These are phyloP conservation scores for Solen grandis DNA, from an alignment of 1,140 invertebrate species.

Conservation along the genomic window DNA sequence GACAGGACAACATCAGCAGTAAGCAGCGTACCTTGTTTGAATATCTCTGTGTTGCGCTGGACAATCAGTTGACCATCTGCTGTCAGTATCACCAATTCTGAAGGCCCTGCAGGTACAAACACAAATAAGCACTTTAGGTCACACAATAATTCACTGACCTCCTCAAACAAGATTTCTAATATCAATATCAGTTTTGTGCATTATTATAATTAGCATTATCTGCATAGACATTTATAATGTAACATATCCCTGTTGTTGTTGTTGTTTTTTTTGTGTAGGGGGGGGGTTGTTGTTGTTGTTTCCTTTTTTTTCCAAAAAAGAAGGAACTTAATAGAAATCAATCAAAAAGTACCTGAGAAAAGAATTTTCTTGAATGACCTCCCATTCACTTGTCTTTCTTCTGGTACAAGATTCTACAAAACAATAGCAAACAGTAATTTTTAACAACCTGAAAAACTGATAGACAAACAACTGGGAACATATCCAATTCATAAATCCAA, in stretches of 20 bases:
- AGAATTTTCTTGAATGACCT: conserved; percentile 45
- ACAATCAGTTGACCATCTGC: conserved; percentile 57
- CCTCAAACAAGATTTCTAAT: neutral
- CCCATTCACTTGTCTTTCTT: conserved; percentile 25
- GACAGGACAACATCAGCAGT: too few species aligned
- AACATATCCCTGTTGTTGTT: too few species aligned
- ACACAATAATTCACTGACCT: neutral
- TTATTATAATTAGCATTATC: too few species aligned
- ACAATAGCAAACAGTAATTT: conserved; percentile 10
- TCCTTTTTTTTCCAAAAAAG: too few species aligned
- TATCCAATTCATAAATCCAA: too few species aligned
- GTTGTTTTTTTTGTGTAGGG: too few species aligned
- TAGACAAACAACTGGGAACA: too few species aligned
- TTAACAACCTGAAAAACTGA: too few species aligned
- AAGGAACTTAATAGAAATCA: too few species aligned
- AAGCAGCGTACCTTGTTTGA: conserved; percentile 55
- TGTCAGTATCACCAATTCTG: conserved; percentile 60
- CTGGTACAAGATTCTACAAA: conserved; percentile 51
- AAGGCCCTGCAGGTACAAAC: conserved; percentile 37
- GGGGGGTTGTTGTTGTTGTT: too few species aligned
- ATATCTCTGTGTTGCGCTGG: conserved; percentile 43
- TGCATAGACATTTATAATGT: too few species aligned
- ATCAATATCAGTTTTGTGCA: too few species aligned
- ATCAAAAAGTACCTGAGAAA: conserved; percentile 53
- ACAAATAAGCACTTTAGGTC: neutral